These are phyloP conservation scores for Olivierus martensii DNA, from an alignment of 1,140 invertebrate species.

Conservation along the genomic window DNA sequence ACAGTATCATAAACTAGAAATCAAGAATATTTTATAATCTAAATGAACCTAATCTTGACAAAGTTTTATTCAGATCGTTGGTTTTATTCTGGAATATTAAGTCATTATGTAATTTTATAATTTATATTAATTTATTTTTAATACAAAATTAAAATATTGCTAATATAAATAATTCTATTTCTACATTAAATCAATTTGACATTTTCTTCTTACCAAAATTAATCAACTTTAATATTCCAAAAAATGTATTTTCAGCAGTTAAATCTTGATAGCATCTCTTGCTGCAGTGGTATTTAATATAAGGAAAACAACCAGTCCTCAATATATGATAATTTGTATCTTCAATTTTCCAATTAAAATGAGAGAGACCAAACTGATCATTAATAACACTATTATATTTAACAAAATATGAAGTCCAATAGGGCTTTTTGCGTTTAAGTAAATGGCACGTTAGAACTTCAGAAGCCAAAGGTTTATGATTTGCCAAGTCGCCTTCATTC, in stretches of 20 bases:
- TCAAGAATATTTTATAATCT: no score
- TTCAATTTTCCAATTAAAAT: conserved; percentile 79
- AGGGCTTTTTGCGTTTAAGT: conserved; percentile 61
- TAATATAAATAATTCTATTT: no score
- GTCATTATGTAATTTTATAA: no score
- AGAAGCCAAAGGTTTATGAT: conserved; percentile 38
- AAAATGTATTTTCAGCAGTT: conserved; percentile 61
- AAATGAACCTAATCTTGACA: no score
- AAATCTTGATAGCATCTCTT: conserved; percentile 59
- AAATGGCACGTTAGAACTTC: conserved; percentile 71
- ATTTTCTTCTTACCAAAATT: conserved; percentile 42
- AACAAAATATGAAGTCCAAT: conserved; percentile 66
- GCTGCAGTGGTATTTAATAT: conserved; percentile 93
- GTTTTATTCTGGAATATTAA: no score
- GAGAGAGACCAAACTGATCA: conserved; percentile 73
- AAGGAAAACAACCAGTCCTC: conserved; percentile 85
- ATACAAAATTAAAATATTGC: no score
- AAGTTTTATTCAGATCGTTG: no score
- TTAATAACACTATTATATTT: conserved; percentile 51
- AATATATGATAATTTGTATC: conserved; percentile 72
- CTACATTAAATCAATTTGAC: conserved; percentile 76
- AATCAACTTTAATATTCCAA: conserved; percentile 34
- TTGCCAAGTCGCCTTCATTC: background rate
- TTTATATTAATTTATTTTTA: no score
- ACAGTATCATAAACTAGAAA: no score